Percentiles rank a stretch among this genome's conserved stretches.
These are phyloP conservation scores for Calypte anna DNA, from an alignment of 2,113 vertebrate species.

Conservation along the genomic window DNA sequence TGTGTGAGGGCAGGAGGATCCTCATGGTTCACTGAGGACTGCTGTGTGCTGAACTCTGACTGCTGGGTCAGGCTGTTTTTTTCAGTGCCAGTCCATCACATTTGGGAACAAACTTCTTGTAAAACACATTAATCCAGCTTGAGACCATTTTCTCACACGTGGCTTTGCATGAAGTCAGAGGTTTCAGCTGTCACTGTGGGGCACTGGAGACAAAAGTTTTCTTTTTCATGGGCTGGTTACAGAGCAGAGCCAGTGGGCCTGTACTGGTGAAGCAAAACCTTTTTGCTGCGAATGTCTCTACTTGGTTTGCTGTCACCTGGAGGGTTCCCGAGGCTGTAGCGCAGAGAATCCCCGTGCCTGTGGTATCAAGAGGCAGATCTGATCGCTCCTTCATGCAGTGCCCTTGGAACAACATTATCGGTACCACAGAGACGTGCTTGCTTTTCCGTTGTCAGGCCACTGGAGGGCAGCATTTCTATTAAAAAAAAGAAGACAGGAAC, in stretches of 20 bases:
- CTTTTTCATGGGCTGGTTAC: neutral
- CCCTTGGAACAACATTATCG: too few species aligned
- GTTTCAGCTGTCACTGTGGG: neutral
- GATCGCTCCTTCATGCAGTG: neutral
- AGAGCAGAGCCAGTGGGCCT: neutral
- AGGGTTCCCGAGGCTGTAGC: neutral
- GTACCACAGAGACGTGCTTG: too few species aligned
- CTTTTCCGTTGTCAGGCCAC: neutral
- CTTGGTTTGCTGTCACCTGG: neutral
- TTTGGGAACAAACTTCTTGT: neutral
- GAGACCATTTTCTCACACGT: neutral
- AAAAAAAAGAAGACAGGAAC: neutral
- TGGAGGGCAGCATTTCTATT: constrained; percentile 57
- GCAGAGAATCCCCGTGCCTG: neutral
- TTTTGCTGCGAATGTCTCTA: neutral
- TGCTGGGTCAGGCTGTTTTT: neutral
- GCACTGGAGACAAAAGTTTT: neutral
- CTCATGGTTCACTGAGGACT: neutral
- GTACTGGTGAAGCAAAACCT: neutral
- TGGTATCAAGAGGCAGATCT: neutral
- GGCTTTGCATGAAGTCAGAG: neutral
- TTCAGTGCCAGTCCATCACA: neutral
- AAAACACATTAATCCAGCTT: neutral
- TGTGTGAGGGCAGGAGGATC: neutral
- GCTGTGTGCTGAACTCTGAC: neutral